Evolutionary conservation across 2,113 vertebrate species (phyloP), one percentile per base, ranked within the genome.

Genomic region (Sphaerodactylus townsendi): DNA sequence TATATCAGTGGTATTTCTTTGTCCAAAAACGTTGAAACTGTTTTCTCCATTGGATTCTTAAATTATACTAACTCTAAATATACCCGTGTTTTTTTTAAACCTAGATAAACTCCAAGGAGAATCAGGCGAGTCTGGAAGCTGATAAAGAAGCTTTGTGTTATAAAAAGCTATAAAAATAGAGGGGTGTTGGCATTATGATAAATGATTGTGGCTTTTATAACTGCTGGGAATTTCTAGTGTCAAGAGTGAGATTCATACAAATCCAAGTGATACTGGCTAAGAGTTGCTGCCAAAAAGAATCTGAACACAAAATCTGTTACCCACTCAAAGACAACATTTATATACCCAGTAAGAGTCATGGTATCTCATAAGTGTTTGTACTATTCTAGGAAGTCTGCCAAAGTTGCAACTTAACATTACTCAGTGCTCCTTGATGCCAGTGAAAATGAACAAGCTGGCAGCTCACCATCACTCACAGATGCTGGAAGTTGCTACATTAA

Each of bases 401-500:
- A 81, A 72, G 37, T n/a, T 82, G 21, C 39, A 73, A 41, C n/a
- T 74, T 48, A 46, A 35, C 71, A 82, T 64, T 82, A 65, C 72
- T 74, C 41, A 48, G 59, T 82, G 48, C 39, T 9, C 48, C 28
- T 39, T 33, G 19, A 41, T 44, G 64, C 11, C 37, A 41, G 35
- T 66, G 70, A 68, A 74, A 85, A 72, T 50, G 44, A 72, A 66
- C 30, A 64, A 65, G 33, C 28, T 65, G 77, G 44, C 70, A 80
- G 23, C 2, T 66, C 59, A 64, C 17, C 56, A 64, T 14, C n/a
- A 68, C 35, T 56, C 28, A 39, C 59, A 68, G 25, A 68, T 80
- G 46, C n/a, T 50, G 33, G 44, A 66, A 74, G 59, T 39, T 48
- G 70, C n/a, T 74, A 46, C 46, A 15, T 79, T 71, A 79, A 25